Evolutionary conservation across 2,888 invertebrate species (phyloP).

Genomic region (Bedellia somnulentella): DNA sequence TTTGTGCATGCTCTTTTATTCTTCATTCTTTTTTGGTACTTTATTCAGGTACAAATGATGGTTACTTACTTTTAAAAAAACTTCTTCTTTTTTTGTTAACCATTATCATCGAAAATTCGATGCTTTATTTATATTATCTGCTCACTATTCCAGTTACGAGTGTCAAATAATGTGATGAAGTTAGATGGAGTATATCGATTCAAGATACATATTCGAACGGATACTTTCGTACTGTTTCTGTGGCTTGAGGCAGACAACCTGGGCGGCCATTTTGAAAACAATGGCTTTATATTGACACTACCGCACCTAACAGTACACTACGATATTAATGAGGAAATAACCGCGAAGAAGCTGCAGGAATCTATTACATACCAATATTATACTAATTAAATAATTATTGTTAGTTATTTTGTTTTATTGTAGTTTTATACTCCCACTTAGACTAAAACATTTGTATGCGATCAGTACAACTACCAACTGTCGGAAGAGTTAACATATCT

Average conservation of each 20-base stretch:
- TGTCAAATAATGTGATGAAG: slow-evolving; percentile 7
- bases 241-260: slow-evolving; percentile 64
- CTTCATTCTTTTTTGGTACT: too few relatives aligned
- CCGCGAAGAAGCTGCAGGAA: slow-evolving; percentile 18
- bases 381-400: slow-evolving; percentile 15
- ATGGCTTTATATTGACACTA: slow-evolving; percentile 67
- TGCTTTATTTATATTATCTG: too few relatives aligned
- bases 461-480: too few relatives aligned
- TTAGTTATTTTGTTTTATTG: slow-evolving; percentile 16
- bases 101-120: too few relatives aligned
- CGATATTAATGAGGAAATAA: slow-evolving; percentile 15
- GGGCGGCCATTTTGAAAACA: slow-evolving; percentile 71
- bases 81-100: slow-evolving; percentile 3
- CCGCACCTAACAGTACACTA: slow-evolving; percentile 18
- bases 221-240: slow-evolving; percentile 66
- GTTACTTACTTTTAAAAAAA: background rate
- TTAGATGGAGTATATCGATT: slow-evolving; percentile 11
- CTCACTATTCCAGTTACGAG: slow-evolving; percentile 21
- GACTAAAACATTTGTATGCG: too few relatives aligned
- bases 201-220: slow-evolving; percentile 26
- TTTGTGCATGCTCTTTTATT: too few relatives aligned
- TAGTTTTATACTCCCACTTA: slow-evolving; percentile 19
- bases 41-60: too few relatives aligned
- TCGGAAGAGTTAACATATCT: too few relatives aligned
- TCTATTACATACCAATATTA: slow-evolving; percentile 33